Evolutionary conservation across 2,888 invertebrate species (phyloP).

Genomic region (Leptopilina myrica): DNA sequence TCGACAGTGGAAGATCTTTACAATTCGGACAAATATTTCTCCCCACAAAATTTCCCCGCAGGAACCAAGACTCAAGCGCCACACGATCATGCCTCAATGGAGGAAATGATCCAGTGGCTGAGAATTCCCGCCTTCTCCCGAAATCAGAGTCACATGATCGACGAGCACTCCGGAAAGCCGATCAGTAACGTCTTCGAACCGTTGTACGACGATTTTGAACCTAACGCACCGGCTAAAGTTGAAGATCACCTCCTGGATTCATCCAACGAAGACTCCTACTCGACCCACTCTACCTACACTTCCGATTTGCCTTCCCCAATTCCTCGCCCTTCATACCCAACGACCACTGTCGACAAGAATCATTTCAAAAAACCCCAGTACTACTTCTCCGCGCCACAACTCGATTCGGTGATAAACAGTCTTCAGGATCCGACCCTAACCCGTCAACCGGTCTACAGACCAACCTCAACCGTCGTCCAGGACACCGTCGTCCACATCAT

Average conservation of each 20-base stretch:
- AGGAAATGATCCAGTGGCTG: conserved; percentile 67
- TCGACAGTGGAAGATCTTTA: conserved; percentile 65
- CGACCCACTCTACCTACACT: too few species aligned
- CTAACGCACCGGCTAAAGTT: conserved; percentile 54
- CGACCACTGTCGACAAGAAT: neutral
- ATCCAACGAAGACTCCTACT: too few species aligned
- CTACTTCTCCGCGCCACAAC: conserved; percentile 19
- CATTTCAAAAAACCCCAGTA: conserved; percentile 30
- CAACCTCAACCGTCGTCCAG: conserved; percentile 67
- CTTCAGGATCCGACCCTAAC: conserved; percentile 43
- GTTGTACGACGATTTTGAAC: conserved; percentile 58
- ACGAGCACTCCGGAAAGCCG: conserved; percentile 51
- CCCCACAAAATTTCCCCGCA: conserved; percentile 42
- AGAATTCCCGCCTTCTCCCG: conserved; percentile 63
- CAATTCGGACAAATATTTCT: conserved; percentile 71
- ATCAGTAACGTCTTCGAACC: conserved; percentile 57
- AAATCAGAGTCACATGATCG: conserved; percentile 55
- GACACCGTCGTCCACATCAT: conserved; percentile 71
- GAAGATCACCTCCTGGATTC: too few species aligned
- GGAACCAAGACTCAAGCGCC: too few species aligned
- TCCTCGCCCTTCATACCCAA: too few species aligned
- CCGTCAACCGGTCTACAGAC: conserved; percentile 52
- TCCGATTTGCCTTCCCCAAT: too few species aligned
- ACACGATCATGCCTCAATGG: conserved; percentile 50
- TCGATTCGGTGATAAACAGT: conserved; percentile 45